These are phyloP conservation scores for Cataglyphis altisquamis DNA, from an alignment of 2,888 invertebrate species.

Conservation along the genomic window DNA sequence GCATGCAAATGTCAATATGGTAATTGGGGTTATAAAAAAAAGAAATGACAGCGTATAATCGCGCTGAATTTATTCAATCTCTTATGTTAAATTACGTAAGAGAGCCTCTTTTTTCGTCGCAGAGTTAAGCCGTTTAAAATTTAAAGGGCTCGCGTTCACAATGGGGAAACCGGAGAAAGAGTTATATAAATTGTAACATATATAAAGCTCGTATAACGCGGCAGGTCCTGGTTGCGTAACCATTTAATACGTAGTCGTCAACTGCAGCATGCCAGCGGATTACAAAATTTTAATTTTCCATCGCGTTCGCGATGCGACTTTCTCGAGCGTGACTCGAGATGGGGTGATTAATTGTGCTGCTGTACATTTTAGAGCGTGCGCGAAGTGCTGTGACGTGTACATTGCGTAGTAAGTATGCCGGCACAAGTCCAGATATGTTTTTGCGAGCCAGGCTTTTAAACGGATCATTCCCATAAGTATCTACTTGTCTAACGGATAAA, in stretches of 20 bases:
- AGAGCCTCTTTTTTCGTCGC: not conserved
- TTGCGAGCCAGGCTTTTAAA: conserved; percentile 17
- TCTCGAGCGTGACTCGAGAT: conserved; percentile 10
- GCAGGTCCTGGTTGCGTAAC: conserved; percentile 25
- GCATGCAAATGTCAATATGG: conserved; percentile 48
- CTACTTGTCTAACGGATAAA: not conserved
- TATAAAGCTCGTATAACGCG: not conserved
- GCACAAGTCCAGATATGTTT: not conserved
- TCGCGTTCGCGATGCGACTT: conserved; percentile 19
- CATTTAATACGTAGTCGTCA: conserved; percentile 33
- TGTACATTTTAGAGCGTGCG: not conserved
- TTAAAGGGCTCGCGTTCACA: conserved; percentile 11
- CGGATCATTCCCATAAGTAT: not conserved
- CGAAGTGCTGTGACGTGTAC: not conserved
- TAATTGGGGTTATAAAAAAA: conserved; percentile 44
- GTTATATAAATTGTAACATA: conserved; percentile 35
- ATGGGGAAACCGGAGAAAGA: not conserved
- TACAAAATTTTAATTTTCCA: conserved; percentile 42
- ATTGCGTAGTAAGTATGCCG: not conserved
- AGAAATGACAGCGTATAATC: not conserved
- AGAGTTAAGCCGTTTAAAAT: conserved; percentile 27
- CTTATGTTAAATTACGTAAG: not conserved
- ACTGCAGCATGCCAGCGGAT: conserved; percentile 16
- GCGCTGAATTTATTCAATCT: conserved; percentile 27
- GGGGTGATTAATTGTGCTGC: conserved; percentile 23